Percentiles rank a stretch among this genome's conserved stretches.
Evolutionary conservation across 2,113 vertebrate species (phyloP).

Genomic region (Gorilla gorilla): DNA sequence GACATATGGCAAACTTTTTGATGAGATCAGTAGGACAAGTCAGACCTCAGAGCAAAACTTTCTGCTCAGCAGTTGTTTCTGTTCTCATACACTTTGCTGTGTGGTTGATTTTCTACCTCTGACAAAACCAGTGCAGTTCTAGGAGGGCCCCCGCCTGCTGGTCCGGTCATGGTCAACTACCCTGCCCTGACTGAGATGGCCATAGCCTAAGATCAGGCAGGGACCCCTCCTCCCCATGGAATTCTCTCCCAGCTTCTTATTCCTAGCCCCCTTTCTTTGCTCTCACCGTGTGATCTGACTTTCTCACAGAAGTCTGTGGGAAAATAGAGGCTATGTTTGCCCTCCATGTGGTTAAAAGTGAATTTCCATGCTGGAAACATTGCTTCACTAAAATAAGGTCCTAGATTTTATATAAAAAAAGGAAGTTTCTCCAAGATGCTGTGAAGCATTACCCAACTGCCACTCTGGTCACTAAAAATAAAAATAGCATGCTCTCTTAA

Average conservation of each 20-base stretch:
- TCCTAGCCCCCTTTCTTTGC: background rate
- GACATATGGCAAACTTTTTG: constrained; percentile 38
- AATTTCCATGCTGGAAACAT: constrained; percentile 35
- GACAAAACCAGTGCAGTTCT: background rate
- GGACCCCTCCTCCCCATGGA: background rate
- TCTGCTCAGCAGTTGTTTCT: background rate
- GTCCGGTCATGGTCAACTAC: background rate
- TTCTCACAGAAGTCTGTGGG: constrained; percentile 50
- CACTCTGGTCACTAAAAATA: constrained; percentile 35
- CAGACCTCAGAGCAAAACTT: background rate
- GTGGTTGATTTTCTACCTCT: background rate
- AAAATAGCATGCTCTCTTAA: constrained; percentile 22
- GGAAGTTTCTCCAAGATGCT: constrained; percentile 33
- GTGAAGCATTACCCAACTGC: background rate
- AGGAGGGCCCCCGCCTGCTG: background rate
- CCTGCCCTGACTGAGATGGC: background rate
- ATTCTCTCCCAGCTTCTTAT: background rate
- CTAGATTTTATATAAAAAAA: constrained; percentile 50
- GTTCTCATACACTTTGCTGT: background rate
- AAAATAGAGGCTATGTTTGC: background rate
- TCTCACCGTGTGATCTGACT: background rate
- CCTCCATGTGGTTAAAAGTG: background rate
- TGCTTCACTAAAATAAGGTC: constrained; percentile 5
- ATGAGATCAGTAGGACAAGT: background rate
- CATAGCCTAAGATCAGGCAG: background rate